These are phyloP conservation scores for Parasteatoda tepidariorum DNA, from an alignment of 1,140 invertebrate species.

Conservation along the genomic window DNA sequence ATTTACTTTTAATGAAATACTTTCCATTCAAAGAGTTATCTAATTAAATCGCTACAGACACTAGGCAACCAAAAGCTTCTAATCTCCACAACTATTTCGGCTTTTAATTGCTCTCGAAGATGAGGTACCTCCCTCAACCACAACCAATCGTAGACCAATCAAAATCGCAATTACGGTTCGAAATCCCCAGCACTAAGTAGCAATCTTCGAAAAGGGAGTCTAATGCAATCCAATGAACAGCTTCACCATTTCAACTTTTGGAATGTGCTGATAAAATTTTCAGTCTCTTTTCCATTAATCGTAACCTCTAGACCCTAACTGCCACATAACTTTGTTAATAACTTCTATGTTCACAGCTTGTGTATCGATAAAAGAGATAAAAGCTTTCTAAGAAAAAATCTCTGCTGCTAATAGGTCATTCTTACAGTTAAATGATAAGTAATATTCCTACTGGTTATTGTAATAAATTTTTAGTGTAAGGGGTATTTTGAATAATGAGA, in stretches of 20 bases:
- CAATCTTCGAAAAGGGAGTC: not conserved
- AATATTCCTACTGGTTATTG: no score
- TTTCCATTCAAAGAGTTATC: no score
- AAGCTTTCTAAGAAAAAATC: no score
- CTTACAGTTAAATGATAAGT: no score
- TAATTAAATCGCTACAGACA: no score
- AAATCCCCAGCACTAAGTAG: not conserved
- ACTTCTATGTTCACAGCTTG: conserved; percentile 9
- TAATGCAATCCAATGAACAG: not conserved
- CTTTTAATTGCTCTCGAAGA: not conserved
- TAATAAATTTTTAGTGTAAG: no score
- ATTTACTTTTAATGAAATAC: no score
- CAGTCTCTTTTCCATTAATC: conserved; percentile 5
- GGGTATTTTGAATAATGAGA: no score
- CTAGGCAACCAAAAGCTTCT: no score
- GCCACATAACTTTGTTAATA: conserved; percentile 13
- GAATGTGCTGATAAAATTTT: not conserved
- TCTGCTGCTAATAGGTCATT: no score
- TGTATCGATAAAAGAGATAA: no score
- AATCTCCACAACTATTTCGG: no score
- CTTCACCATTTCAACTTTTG: not conserved
- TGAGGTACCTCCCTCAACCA: not conserved
- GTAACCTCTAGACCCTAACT: conserved; percentile 17
- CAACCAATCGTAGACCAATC: not conserved
- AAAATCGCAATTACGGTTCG: conserved; percentile 7